Conservation (phyloP, 2,113 vertebrate species). For the Onychorhynchus coronatus region DNA sequence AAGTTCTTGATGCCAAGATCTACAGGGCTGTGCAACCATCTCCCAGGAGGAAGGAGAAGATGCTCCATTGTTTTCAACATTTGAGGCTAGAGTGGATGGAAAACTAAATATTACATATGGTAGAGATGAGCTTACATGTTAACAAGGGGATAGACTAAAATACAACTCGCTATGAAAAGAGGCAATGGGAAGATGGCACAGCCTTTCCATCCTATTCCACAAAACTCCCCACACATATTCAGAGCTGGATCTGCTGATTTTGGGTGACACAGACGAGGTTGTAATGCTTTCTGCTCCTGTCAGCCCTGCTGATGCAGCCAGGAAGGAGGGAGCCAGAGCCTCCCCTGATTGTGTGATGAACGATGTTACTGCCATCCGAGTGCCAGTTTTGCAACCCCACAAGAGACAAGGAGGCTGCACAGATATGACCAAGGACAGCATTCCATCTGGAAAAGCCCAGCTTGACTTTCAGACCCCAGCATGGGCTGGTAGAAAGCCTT, state of each 20-base stretch:
- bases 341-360: not conserved
- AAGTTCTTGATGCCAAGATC: not conserved
- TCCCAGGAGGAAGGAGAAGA: not conserved
- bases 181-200: not conserved
- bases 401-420: not conserved
- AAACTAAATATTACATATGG: not conserved
- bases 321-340: not conserved
- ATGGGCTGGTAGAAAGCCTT: not conserved
- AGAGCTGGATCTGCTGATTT: not conserved
- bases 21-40: not conserved
- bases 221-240: not conserved
- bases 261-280: not conserved
- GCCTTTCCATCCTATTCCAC: not conserved
- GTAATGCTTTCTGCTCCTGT: not conserved
- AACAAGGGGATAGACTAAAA: not conserved
- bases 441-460: not conserved
- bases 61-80: not conserved
- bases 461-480: not conserved
- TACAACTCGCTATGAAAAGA: not conserved
- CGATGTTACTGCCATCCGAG: rapidly evolving
- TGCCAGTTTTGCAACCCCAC: rapidly evolving
- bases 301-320: not conserved
- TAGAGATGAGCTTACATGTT: not conserved
- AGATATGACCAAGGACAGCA: not conserved
- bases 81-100: not conserved